phyloP scores from a whole-genome alignment of 2,113 vertebrate species.

The Pyrgilauda ruficollis region DNA sequence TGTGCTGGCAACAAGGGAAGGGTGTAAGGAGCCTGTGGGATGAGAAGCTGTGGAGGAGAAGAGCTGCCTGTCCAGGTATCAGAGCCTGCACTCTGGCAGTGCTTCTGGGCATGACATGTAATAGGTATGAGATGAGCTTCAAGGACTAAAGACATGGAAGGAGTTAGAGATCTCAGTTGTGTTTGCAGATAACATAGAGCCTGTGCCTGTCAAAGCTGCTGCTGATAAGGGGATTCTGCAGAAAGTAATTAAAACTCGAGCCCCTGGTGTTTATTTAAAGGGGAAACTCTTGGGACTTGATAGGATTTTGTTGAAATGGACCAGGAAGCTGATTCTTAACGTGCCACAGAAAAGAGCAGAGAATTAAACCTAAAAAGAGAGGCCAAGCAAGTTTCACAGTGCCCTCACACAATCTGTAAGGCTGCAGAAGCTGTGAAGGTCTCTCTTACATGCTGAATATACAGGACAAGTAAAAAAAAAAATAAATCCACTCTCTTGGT shows the following conservation, averaged over 20 bases:
- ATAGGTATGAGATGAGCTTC: conserved; percentile 22
- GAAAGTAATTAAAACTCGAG: conserved; percentile 62
- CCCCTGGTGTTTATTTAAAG: conserved; percentile 42
- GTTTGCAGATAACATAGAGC: neutral
- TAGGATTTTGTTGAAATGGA: conserved; percentile 54
- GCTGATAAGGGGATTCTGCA: conserved; percentile 60
- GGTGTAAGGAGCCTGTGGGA: neutral
- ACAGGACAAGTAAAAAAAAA: neutral
- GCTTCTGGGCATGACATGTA: neutral
- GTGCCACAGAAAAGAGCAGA: neutral
- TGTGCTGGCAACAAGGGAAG: neutral
- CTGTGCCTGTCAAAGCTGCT: conserved; percentile 34
- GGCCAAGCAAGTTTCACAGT: neutral
- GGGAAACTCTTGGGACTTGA: conserved; percentile 18
- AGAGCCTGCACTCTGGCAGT: neutral
- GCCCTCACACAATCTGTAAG: neutral
- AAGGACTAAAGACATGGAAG: conserved; percentile 7
- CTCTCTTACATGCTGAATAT: neutral
- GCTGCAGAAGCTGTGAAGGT: conserved; percentile 12
- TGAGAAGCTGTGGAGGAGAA: neutral
- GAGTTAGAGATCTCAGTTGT: conserved; percentile 47
- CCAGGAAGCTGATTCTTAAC: conserved; percentile 29
- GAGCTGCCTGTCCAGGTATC: neutral
- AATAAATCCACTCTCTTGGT: neutral
- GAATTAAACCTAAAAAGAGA: conserved; percentile 11